phyloP scores from a whole-genome alignment of 2,113 vertebrate genomes.

The Eurystomus gularis region DNA sequence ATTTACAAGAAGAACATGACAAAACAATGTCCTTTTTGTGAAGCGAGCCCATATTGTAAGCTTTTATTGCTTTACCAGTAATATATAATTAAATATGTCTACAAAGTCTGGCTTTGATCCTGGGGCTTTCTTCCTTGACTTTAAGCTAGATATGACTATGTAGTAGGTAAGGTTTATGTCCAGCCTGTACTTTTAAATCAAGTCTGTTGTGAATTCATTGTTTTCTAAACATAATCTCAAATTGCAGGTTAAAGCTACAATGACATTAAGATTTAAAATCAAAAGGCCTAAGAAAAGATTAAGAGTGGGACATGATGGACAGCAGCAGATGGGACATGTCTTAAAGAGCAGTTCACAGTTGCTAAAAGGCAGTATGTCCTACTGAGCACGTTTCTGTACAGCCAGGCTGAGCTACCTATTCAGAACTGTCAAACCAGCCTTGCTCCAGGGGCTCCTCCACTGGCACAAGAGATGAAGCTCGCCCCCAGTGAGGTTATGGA shows the following conservation, averaged over 20 bases:
- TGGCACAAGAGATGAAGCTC: neutral
- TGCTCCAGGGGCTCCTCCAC: neutral
- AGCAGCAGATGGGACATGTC: neutral
- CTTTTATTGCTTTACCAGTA: conserved; percentile 69
- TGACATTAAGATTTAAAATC: neutral
- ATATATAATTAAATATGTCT: conserved; percentile 74
- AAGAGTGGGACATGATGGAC: neutral
- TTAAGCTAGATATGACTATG: neutral
- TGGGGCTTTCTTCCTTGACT: conserved; percentile 34
- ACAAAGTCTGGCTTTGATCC: conserved; percentile 69
- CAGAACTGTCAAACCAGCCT: neutral
- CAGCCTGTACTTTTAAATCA: conserved; percentile 22
- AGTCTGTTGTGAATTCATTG: conserved; percentile 1
- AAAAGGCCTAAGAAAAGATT: neutral
- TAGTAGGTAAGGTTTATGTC: conserved; percentile 29
- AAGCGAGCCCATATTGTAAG: conserved; percentile 59
- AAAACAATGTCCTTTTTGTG: conserved; percentile 73
- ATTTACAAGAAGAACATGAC: conserved; percentile 73
- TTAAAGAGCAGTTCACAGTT: neutral
- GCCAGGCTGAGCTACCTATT: neutral
- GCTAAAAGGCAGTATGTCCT: neutral
- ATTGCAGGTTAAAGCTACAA: conserved; percentile 5
- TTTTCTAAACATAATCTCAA: neutral
- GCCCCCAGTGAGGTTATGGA: neutral
- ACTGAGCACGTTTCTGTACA: neutral